These are phyloP conservation scores for Reinhardtius hippoglossoides DNA, from an alignment of 2,113 vertebrate genomes.

Conservation along the genomic window DNA sequence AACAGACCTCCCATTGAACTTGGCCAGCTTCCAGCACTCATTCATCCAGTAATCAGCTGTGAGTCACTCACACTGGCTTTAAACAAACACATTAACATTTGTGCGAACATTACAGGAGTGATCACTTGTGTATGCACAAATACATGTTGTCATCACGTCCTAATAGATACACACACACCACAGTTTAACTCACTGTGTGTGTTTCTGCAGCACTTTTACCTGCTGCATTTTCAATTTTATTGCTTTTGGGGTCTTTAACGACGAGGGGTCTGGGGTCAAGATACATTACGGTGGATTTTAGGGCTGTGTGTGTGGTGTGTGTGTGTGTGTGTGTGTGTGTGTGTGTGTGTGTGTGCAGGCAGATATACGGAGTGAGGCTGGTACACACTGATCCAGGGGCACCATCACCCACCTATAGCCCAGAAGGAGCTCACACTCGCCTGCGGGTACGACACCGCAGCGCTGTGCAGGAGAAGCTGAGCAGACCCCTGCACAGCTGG, in stretches of 20 bases:
- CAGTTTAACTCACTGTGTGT: constrained; percentile 5
- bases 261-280: constrained; percentile 73
- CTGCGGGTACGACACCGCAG: constrained; percentile 79
- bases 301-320: not conserved
- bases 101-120: constrained; percentile 22
- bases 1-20: constrained; percentile 86
- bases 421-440: constrained; percentile 71
- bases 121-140: not conserved
- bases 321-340: not conserved
- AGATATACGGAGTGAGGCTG: constrained; percentile 71
- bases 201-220: constrained; percentile 7
- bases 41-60: constrained; percentile 88
- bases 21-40: constrained; percentile 90
- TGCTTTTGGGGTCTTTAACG: not conserved
- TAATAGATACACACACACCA: not conserved
- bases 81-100: constrained; percentile 75
- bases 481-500: constrained; percentile 90
- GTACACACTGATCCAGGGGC: constrained; percentile 83
- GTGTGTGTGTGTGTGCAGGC: constrained; percentile 40
- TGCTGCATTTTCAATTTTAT: not conserved
- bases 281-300: constrained; percentile 70
- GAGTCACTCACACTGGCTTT: constrained; percentile 84
- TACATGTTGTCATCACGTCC: constrained; percentile 16
- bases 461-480: constrained; percentile 78
- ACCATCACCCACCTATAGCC: constrained; percentile 87